These are phyloP conservation scores for Nycticebus coucang DNA, from an alignment of 2,113 vertebrate genomes.

Conservation along the genomic window DNA sequence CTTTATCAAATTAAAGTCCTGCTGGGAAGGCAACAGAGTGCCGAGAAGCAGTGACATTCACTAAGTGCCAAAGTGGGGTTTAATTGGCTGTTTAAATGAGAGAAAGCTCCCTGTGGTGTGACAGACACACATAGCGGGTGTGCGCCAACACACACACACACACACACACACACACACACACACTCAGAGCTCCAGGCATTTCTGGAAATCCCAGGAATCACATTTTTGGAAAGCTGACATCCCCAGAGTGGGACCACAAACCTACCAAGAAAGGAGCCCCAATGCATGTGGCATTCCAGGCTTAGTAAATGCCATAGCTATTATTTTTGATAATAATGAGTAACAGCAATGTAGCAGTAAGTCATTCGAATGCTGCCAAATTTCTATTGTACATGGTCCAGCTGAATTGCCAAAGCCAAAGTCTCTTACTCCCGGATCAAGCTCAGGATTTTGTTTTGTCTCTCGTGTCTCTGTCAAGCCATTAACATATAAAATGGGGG, in stretches of 20 bases:
- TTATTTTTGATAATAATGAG: constrained; percentile 34
- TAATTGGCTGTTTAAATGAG: constrained; percentile 88
- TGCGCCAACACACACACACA: background rate
- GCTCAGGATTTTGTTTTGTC: background rate
- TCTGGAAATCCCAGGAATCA: constrained; percentile 21
- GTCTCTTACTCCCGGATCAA: background rate
- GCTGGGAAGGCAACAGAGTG: constrained; percentile 83
- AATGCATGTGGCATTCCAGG: background rate
- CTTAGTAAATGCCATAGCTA: background rate
- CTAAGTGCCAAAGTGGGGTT: constrained; percentile 84
- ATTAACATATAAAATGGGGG: background rate
- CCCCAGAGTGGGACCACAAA: background rate
- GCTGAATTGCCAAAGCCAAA: background rate
- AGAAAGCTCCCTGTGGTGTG: constrained; percentile 80
- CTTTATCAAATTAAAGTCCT: constrained; percentile 88
- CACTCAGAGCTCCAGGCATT: background rate
- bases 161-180: constrained; percentile 19
- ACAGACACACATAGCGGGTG: constrained; percentile 55
- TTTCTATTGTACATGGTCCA: background rate
- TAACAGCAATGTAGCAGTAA: background rate
- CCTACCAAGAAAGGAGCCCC: background rate
- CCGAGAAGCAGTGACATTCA: constrained; percentile 76
- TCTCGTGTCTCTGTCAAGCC: background rate
- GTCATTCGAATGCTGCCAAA: background rate
- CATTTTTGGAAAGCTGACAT: constrained; percentile 34